Conservation (phyloP, 53 echinoderm and acorn worm species). For the Astropecten irregularis region DNA sequence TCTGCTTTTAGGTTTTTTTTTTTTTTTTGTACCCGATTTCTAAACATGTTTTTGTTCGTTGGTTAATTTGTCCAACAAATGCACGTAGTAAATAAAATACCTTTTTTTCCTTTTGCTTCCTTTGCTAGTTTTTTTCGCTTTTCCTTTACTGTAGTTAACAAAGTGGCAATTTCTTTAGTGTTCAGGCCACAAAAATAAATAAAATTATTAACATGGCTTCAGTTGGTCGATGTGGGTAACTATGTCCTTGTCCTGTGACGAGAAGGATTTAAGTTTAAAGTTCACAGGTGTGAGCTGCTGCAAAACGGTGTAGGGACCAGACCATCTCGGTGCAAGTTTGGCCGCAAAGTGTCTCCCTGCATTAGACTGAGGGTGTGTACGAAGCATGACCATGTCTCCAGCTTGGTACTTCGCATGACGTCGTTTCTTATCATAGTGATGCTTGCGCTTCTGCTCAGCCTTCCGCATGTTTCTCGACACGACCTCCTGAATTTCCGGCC, state of each 20-base stretch:
- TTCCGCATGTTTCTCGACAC: background rate
- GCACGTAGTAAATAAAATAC: too few species aligned
- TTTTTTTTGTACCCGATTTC: too few species aligned
- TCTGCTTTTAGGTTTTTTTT: too few species aligned
- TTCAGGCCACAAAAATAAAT: too few species aligned
- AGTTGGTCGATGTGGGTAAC: conserved; percentile 14
- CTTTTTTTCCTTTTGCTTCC: too few species aligned
- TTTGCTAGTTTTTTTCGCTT: too few species aligned
- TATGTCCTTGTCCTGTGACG: background rate
- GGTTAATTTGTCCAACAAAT: too few species aligned
- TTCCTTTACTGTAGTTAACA: too few species aligned
- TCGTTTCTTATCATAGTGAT: conserved; percentile 37
- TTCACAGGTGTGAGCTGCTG: conserved; percentile 37
- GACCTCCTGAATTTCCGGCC: background rate
- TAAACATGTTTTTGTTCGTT: too few species aligned
- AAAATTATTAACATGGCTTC: background rate
- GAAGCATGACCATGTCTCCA: conserved; percentile 26
- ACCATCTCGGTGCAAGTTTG: conserved; percentile 63
- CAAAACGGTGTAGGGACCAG: background rate
- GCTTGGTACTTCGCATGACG: background rate
- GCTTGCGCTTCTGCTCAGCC: conserved; percentile 15
- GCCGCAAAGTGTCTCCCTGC: conserved; percentile 51
- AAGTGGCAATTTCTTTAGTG: too few species aligned
- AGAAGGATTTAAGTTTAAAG: background rate
- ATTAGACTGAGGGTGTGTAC: conserved; percentile 46